Evolutionary conservation across 2,113 vertebrate genomes (phyloP), one percentile per base, ranked within the genome.

Genomic region (Blennius ocellaris): DNA sequence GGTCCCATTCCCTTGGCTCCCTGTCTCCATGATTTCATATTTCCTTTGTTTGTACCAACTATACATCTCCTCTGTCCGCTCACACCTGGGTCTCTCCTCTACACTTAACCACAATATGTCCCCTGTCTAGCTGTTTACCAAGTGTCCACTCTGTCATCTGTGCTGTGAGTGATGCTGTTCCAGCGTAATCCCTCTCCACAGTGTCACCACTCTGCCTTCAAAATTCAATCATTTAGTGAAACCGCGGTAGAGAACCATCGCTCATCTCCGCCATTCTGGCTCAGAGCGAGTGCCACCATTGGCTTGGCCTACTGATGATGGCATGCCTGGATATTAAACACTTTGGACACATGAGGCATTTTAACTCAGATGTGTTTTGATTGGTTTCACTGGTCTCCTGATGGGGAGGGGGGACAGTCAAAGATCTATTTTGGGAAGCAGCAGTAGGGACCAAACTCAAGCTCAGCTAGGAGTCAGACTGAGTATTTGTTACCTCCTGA

Each of bases 211-310:
- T 83, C 76, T 50, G 73, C 81, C 78, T 87, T 87, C 82, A 90
- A 85, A 89, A 90, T 90, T 85, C 82, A 90, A 89, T 92, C 83
- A 89, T 89, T 87, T 87, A 77, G 78, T 82, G 81, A 80, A 80
- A 85, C 72, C 71, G 87, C 81, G 30, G 55, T 78, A 50, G 8
- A 43, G 78, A 69, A 54, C 73, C 84, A 73, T 83, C 76, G 72
- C 84, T 85, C 81, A 74, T 78, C 71, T 69, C 79, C 49, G 11
- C 61, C 67, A 76, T 76, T 78, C 69, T 68, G 70, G 65, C 64
- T 82, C 81, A 62, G 67, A 73, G 67, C 58, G 74, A 76, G 78
- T 76, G 59, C 39, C 73, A 66, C 72, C 56, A 17, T 78, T 80
- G 81, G 71, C 76, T 70, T 57, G 55, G 64, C 83, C 80, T 11